phyloP scores from a whole-genome alignment of 2,888 invertebrate species.

The Drosophila meridiana region DNA sequence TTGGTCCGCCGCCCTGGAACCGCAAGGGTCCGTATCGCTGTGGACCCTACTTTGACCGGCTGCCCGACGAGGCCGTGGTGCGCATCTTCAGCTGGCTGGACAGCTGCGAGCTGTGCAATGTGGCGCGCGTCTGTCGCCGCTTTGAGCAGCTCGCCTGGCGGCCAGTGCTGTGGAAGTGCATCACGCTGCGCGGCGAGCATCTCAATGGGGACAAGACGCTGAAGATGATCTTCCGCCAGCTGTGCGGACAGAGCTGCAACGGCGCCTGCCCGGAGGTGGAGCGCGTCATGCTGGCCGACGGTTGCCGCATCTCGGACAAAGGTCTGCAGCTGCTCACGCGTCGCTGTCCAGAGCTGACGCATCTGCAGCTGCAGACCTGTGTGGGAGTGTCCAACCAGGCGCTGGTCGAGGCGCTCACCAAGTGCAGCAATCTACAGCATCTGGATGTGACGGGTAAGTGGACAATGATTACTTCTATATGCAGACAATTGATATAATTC shows the following conservation, averaged over 20 bases:
- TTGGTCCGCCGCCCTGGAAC: constrained; percentile 84
- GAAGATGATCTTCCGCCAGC: constrained; percentile 87
- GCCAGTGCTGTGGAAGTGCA: constrained; percentile 90
- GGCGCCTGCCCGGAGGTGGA: constrained; percentile 89
- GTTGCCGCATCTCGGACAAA: constrained; percentile 90
- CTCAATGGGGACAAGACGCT: constrained; percentile 88
- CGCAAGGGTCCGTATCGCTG: constrained; percentile 84
- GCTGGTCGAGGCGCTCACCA: constrained; percentile 91
- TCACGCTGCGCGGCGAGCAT: constrained; percentile 87
- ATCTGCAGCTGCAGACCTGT: constrained; percentile 92
- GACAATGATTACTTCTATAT: background rate
- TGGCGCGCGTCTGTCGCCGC: constrained; percentile 91
- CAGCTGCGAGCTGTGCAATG: constrained; percentile 90
- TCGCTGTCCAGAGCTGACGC: constrained; percentile 92
- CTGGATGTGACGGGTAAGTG: constrained; percentile 92
- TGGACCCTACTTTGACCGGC: constrained; percentile 87
- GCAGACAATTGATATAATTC: background rate
- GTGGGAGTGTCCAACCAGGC: constrained; percentile 91
- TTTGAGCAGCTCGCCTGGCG: constrained; percentile 93
- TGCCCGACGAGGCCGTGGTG: constrained; percentile 89
- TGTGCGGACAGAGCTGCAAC: constrained; percentile 89
- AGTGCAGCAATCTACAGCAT: constrained; percentile 92
- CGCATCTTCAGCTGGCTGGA: constrained; percentile 90
- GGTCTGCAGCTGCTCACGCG: constrained; percentile 91
- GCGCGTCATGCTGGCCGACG: constrained; percentile 89